phyloP scores from a whole-genome alignment of 2,888 invertebrate species.

The Drosophila monieri region DNA sequence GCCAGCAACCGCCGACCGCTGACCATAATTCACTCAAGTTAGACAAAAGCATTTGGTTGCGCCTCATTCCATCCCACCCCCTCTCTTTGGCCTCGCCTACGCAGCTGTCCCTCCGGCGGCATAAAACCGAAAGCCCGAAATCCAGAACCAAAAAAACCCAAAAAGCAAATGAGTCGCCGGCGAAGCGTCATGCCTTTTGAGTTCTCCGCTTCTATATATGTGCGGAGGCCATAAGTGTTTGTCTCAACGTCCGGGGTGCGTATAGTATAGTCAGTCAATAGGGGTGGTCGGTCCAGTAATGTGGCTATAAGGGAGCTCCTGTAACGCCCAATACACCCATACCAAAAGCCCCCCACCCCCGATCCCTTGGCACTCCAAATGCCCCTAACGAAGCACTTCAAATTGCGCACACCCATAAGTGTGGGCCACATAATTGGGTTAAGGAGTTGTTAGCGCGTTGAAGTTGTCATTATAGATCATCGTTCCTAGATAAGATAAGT shows the following conservation, averaged over 20 bases:
- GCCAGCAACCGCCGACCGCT: constrained; percentile 59
- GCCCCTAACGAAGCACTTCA: constrained; percentile 57
- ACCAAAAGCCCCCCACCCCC: not conserved
- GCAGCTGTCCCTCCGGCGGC: constrained; percentile 35
- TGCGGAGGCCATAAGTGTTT: constrained; percentile 23
- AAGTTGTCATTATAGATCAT: constrained; percentile 69
- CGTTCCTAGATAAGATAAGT: constrained; percentile 54
- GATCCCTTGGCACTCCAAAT: not conserved
- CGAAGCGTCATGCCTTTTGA: constrained; percentile 71
- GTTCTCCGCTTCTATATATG: constrained; percentile 30
- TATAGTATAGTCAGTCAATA: constrained; percentile 50
- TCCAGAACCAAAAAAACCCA: constrained; percentile 48
- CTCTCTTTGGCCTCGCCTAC: constrained; percentile 13
- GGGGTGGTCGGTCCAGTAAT: constrained; percentile 60
- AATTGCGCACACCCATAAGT: constrained; percentile 65
- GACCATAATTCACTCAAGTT: constrained; percentile 78
- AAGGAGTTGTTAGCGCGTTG: constrained; percentile 73
- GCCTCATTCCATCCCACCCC: constrained; percentile 15
- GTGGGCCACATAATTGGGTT: constrained; percentile 68
- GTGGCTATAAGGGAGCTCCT: constrained; percentile 19
- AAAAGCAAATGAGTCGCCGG: constrained; percentile 73
- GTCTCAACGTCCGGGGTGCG: constrained; percentile 42
- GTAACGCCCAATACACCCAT: not conserved
- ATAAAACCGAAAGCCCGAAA: constrained; percentile 61
- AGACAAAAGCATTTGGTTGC: constrained; percentile 74